A percentile compares a stretch with the other conserved stretches of the same genome.
These are phyloP conservation scores for Vimba vimba DNA, from an alignment of 2,113 vertebrate genomes.

Conservation along the genomic window DNA sequence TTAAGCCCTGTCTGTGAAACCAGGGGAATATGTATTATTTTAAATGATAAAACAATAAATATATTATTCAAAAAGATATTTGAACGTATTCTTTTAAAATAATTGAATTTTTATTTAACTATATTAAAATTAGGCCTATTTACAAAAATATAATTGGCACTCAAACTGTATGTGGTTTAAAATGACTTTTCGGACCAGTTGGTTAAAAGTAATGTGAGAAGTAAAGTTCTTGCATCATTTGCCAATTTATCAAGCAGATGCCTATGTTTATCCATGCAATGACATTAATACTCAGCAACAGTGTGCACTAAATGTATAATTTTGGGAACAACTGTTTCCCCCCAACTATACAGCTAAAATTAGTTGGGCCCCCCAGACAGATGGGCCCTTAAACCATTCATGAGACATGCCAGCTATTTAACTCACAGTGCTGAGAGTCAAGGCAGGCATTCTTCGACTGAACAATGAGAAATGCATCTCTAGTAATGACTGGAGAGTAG, in stretches of 20 bases:
- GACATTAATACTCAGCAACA: neutral
- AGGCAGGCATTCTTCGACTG: neutral
- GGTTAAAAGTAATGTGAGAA: no score
- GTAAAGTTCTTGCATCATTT: neutral
- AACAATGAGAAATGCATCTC: slow-evolving; percentile 34
- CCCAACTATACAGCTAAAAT: neutral
- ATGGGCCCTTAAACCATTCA: neutral
- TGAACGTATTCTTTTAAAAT: accelerated
- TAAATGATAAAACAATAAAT: neutral
- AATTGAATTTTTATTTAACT: neutral
- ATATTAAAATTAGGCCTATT: neutral
- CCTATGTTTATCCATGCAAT: neutral
- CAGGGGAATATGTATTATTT: no score
- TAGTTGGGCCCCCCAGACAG: neutral
- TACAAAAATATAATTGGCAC: neutral
- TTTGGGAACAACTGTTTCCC: neutral
- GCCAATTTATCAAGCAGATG: neutral
- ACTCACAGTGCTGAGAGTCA: neutral
- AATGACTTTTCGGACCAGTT: no score
- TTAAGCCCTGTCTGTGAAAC: no score
- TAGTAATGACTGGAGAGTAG: slow-evolving; percentile 1
- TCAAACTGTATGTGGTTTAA: neutral
- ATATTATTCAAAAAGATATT: no score
- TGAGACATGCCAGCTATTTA: slow-evolving; percentile 15
- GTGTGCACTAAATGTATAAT: neutral